These are phyloP conservation scores for Alectura lathami DNA, from an alignment of 2,113 vertebrate species.

Conservation along the genomic window DNA sequence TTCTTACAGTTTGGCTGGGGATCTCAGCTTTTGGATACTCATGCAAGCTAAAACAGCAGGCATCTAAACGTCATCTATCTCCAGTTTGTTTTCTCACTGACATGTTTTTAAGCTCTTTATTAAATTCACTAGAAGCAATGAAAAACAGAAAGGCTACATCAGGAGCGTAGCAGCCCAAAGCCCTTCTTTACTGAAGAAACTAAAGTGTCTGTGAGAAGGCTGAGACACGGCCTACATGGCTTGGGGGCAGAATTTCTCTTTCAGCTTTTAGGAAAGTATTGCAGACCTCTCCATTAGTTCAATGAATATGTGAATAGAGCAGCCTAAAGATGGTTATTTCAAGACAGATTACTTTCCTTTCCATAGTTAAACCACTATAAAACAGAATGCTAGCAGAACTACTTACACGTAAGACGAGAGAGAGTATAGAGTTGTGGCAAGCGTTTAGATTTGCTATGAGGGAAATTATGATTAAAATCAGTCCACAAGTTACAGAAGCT, in stretches of 20 bases:
- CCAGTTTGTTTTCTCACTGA: neutral
- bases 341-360: neutral
- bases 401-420: neutral
- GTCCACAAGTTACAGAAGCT: neutral
- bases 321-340: neutral
- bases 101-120: neutral
- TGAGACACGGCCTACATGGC: neutral
- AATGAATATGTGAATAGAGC: neutral
- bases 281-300: neutral
- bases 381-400: neutral
- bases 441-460: neutral
- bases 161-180: neutral
- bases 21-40: neutral
- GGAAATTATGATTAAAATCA: slow-evolving; percentile 1
- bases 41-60: neutral
- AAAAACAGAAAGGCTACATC: neutral
- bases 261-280: neutral
- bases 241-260: neutral
- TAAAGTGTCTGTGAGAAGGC: neutral
- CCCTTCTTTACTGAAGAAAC: neutral
- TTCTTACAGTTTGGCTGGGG: neutral
- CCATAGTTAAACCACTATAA: accelerated
- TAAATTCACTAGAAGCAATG: neutral
- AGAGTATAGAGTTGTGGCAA: neutral
- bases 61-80: neutral